Evolutionary conservation across 1,140 invertebrate species (phyloP).

Genomic region (Papilio glaucus): DNA sequence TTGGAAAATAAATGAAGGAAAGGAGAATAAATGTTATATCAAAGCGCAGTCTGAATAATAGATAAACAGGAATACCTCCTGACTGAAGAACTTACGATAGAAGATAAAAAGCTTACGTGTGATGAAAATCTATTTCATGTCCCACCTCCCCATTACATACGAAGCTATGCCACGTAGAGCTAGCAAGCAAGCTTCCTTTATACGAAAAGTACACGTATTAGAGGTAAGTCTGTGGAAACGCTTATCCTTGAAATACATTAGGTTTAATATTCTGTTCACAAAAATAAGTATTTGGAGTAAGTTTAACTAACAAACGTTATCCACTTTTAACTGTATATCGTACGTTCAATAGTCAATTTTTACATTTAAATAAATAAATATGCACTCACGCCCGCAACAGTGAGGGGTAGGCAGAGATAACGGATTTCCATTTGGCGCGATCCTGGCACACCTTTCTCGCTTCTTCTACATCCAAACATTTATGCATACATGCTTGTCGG

Average conservation of each 20-base stretch:
- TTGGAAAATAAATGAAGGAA: neutral
- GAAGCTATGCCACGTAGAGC: neutral
- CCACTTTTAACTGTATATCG: too few species aligned
- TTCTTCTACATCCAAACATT: too few species aligned
- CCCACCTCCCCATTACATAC: neutral
- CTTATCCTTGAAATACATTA: constrained; percentile 1
- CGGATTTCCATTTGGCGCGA: too few species aligned
- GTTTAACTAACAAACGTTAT: too few species aligned
- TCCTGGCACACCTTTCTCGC: too few species aligned
- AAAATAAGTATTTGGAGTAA: too few species aligned
- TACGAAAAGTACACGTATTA: neutral
- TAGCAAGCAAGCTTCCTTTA: neutral
- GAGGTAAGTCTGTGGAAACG: neutral
- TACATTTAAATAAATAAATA: too few species aligned
- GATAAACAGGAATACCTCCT: neutral
- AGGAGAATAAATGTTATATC: neutral
- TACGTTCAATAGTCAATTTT: too few species aligned
- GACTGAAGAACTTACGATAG: neutral
- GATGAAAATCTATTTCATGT: constrained; percentile 8
- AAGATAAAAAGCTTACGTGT: constrained; percentile 14
- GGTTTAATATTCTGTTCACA: constrained; percentile 17
- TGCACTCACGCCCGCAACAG: too few species aligned
- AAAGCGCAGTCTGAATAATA: neutral
- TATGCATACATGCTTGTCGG: too few species aligned
- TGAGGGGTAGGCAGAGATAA: too few species aligned